phyloP scores from a whole-genome alignment of 2,113 vertebrate species.

The Indicator indicator region DNA sequence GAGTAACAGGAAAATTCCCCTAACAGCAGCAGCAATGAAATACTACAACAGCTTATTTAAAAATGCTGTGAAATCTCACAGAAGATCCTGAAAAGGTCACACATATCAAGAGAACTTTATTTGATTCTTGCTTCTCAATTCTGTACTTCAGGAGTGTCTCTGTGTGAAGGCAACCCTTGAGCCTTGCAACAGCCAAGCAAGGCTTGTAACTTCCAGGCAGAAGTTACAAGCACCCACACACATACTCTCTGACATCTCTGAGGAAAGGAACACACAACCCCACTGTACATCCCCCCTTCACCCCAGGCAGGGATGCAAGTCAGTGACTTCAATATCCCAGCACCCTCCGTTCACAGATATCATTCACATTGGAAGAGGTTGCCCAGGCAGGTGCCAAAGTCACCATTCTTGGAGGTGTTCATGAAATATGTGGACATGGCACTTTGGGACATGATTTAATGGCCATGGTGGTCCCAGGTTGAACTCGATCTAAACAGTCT shows the following conservation, averaged over 20 bases:
- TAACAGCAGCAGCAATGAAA: neutral
- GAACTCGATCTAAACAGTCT: no score
- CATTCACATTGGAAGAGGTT: no score
- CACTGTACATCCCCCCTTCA: rapidly evolving
- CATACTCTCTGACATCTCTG: neutral
- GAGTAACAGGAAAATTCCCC: neutral
- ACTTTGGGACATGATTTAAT: no score
- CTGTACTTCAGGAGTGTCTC: neutral
- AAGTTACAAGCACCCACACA: neutral
- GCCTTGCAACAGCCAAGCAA: neutral
- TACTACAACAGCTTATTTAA: neutral
- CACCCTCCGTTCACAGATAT: neutral
- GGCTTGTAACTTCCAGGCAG: neutral
- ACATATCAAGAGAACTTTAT: neutral
- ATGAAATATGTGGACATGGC: no score
- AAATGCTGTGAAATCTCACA: neutral
- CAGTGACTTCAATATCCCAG: rapidly evolving
- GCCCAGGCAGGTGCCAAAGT: no score
- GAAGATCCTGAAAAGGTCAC: neutral
- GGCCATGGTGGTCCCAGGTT: no score
- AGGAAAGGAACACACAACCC: neutral
- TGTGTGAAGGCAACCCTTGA: neutral
- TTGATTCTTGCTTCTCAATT: neutral
- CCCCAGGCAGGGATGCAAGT: rapidly evolving
- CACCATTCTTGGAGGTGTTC: no score